Percentiles rank a stretch among this genome's conserved stretches.
Conservation (phyloP, 2,797 vertebrate species). For the Macroramphosus scolopax region DNA sequence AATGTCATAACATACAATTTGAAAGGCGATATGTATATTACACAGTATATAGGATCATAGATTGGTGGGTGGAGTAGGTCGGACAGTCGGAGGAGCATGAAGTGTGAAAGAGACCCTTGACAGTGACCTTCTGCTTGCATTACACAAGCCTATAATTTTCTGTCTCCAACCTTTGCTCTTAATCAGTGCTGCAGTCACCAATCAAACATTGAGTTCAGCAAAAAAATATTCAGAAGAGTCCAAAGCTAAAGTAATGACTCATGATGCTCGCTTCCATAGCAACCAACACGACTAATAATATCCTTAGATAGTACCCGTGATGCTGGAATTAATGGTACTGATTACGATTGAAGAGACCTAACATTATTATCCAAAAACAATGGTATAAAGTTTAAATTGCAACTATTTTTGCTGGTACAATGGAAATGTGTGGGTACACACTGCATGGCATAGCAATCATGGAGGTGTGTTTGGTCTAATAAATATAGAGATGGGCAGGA, state of each 20-base stretch:
- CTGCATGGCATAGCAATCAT: conserved; percentile 8
- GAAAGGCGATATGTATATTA: too few relatives aligned
- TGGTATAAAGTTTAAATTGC: not conserved
- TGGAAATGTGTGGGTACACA: conserved; percentile 6
- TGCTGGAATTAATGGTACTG: not conserved
- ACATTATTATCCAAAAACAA: too few relatives aligned
- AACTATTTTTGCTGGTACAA: conserved; percentile 2
- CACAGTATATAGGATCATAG: too few relatives aligned
- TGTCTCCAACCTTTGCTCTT: conserved; percentile 25
- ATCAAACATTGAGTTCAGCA: conserved; percentile 20
- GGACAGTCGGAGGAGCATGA: not conserved
- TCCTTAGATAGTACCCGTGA: not conserved
- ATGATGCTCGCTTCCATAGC: too few relatives aligned
- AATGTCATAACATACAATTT: too few relatives aligned
- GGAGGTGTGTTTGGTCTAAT: not conserved
- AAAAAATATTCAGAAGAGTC: not conserved
- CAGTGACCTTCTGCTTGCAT: conserved; percentile 26
- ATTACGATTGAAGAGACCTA: conserved; percentile 2
- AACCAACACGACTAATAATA: not conserved
- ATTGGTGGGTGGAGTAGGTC: too few relatives aligned
- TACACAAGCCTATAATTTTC: conserved; percentile 35
- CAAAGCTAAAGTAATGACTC: too few relatives aligned
- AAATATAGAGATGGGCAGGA: conserved; percentile 23
- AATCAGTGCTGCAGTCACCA: conserved; percentile 16
- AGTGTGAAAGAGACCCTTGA: conserved; percentile 21